These are phyloP conservation scores for Cacoxenus indagator DNA, from an alignment of 2,888 invertebrate genomes.

Conservation along the genomic window DNA sequence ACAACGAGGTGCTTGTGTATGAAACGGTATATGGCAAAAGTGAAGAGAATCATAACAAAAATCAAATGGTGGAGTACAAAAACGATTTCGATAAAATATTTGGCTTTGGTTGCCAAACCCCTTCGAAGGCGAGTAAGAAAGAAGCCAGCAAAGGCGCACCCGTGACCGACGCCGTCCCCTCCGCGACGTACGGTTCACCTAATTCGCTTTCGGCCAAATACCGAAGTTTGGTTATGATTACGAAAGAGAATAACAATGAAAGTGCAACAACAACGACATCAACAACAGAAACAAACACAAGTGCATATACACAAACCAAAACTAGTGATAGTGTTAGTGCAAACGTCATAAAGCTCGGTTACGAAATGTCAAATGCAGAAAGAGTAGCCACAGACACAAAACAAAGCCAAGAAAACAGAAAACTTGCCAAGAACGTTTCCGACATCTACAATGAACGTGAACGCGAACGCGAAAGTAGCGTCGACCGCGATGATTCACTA, in stretches of 20 bases:
- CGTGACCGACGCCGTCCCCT: constrained; percentile 4
- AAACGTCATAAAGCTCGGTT: constrained; percentile 39
- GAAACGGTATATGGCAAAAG: constrained; percentile 42
- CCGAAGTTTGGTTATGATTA: constrained; percentile 92
- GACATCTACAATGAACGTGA: background rate
- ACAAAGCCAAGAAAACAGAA: constrained; percentile 24
- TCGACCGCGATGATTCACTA: constrained; percentile 44
- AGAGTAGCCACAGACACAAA: background rate
- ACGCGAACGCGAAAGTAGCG: background rate
- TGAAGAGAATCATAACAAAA: constrained; percentile 1
- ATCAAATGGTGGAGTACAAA: background rate
- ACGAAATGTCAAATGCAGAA: constrained; percentile 45
- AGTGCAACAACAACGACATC: constrained; percentile 36
- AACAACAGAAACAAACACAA: background rate
- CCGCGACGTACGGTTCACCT: constrained; percentile 39
- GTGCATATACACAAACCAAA: constrained; percentile 29
- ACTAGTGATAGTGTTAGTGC: constrained; percentile 27
- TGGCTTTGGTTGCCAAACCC: constrained; percentile 37
- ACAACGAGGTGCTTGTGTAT: constrained; percentile 46
- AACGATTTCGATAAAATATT: constrained; percentile 58
- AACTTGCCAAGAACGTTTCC: background rate
- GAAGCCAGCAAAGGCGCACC: constrained; percentile 22
- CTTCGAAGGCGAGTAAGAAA: constrained; percentile 30
- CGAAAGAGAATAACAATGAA: constrained; percentile 75
- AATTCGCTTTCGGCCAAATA: constrained; percentile 77